Evolutionary conservation across 1,140 invertebrate genomes (phyloP), one percentile per base, ranked within the genome.

Genomic region (Lasioglossum baleicum): DNA sequence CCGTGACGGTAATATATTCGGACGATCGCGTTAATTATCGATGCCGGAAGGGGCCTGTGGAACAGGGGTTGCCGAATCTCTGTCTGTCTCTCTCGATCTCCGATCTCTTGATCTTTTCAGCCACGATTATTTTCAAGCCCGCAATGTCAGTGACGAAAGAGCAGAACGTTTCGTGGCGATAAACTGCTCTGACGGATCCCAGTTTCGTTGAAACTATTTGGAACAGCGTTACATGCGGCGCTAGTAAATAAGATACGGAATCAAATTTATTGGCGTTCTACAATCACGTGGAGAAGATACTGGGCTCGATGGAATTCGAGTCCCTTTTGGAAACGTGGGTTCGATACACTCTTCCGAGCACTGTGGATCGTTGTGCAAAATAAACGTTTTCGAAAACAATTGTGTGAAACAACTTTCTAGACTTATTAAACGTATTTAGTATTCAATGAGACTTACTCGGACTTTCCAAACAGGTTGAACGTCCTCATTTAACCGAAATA

Each of bases 121-220:
- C 11, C 3, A 22, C 26, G 31, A 70, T 70, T 63, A 70, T 78
- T 78, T 78, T 64, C 17, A 71, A 31, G 65, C 4, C 22, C 11
- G 22, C 7, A 15, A 5, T 53, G 15, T 2, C n/a, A 3, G n/a
- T 44, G 64, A 20, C 40, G 64, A 20, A 48, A 48, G 44, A 48
- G 44, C 44, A 11, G 10, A 48, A 10, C 44, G 61, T 73, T 17
- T 53, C 48, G 63, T 8, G 2, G 63, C 20, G 63, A n/a, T 64
- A n/a, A 51, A 22, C 3, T 35, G 13, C 8, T 22, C 2, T 40
- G n/a, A 58, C 7, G n/a, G 51, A 26, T 44, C 15, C 51, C 15
- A 35, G 63, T 58, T 67, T 75, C 35, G 11, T 67, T 13, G n/a
- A 22, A n/a, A 66, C 64, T 42, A 40, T 44, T 66, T 44, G 20